Base-by-base conservation (phyloP, 2,113 vertebrate genomes). In the Pygathrix nemaeus region DNA sequence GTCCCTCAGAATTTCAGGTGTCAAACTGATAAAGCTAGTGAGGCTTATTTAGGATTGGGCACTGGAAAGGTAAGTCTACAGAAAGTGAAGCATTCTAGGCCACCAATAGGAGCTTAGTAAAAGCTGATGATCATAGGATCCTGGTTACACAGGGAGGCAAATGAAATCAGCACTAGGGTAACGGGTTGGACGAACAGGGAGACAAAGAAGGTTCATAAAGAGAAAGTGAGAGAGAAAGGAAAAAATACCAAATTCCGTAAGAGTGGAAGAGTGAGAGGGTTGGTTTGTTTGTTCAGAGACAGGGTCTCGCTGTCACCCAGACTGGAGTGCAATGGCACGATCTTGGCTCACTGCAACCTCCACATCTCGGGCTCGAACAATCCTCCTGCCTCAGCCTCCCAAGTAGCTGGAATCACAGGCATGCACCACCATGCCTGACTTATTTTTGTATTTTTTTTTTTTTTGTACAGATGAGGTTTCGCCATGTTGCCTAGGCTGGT, bases 11-110 rank as follows among this genome's bases (percentile, higher is more conserved):
- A 84, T 93, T 68, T 89, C 73, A 81, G 50, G 32, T 25, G 9
- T 95, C 90, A 70, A 90, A 93, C 8, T 64, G 73, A 92, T 80
- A 92, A 59, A 91, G 55, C 57, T 68, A 84, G 23, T 5, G 70
- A 90, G 40, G 13, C 81, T 92, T 92, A 84, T 32, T 89, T 35
- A 83, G 79, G 25, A 83, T 1, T 66, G 30, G 83, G 30, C 16
- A 90, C 27, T 35, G 75, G 18, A 96, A 93, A 88, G n/a, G 57
- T 75, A 88, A 38, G 55, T 13, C 10, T 55, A 95, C 38, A 81
- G 27, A 92, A 72, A 59, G 61, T 55, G 66, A 80, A 88, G 43
- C 25, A 78, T 68, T 75, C 40, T 17, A 61, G 66, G 55, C 30
- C 66, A 86, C 80, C 43, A 80, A 23, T 17, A 9, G 55, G n/a